Evolutionary conservation across 2,797 vertebrate species (phyloP), one percentile per base, ranked within the genome.

Genomic region (Echeneis naucrates): DNA sequence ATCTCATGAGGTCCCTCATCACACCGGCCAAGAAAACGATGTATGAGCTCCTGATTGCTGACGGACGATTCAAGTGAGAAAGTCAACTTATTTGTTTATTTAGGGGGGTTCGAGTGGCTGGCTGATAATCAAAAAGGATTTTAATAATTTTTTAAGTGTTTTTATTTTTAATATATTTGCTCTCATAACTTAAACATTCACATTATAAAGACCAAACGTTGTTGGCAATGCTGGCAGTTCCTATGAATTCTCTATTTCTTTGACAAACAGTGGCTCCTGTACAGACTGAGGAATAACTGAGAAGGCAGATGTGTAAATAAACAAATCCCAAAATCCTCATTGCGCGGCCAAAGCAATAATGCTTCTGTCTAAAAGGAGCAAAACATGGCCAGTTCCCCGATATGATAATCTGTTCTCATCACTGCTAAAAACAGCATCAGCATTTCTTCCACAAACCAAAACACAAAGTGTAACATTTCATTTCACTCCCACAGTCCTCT

Each of bases 41-140:
- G 6, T 95, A 96, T 35, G 91, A 99, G 72, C 75, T 94, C 63
- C 76, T 99, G 77, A 83, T 90, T 48, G 88, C 91, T 4, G 96
- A 99, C 7, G 96, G 96, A 23, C 96, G 96, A 4, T 99, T 99
- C 80, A 98, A 95, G 98, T 99, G 87, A 93, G 90, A 59, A 11
- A 4, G 4, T 19, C 8, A 13, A 45, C 10, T 37, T 42, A 5
- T 32, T 51, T 66, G 44, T 42, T 2, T 0, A 8, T 54, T 70
- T 62, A n/a, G n/a, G n/a, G n/a, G n/a, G n/a, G 0, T 48, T 13
- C n/a, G n/a, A n/a, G n/a, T n/a, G n/a, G n/a, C n/a, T n/a, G n/a
- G 24, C 27, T 2, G 24, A 35, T 17, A 27, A 14, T 32, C 8
- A 33, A 4, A 30, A 26, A 5, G 13, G 30, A 33, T 38, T 16